A percentile compares a stretch with the other conserved stretches of the same genome.
Conservation (phyloP, 2,888 invertebrate genomes). For the Xestia sexstrigata region DNA sequence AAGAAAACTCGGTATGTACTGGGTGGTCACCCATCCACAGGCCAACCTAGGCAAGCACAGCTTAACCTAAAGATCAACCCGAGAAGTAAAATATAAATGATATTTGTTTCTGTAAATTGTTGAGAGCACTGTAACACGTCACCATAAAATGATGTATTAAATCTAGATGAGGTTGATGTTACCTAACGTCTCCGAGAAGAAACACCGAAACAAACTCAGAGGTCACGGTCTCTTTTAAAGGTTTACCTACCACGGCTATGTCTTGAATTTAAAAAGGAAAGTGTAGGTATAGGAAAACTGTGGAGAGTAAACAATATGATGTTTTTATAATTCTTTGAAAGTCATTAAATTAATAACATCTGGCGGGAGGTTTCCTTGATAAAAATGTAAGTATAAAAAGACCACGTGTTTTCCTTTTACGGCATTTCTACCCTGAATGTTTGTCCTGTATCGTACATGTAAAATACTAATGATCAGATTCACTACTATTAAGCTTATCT, state of each 20-base stretch:
- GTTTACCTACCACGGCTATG: too few relatives aligned
- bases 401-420: not conserved
- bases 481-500: not conserved
- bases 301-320: not conserved
- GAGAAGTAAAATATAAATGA: too few relatives aligned
- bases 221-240: not conserved
- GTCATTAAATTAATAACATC: not conserved
- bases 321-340: not conserved
- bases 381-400: not conserved
- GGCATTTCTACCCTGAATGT: not conserved
- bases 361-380: constrained; percentile 5
- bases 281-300: not conserved
- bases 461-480: not conserved
- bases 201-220: not conserved
- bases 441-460: not conserved
- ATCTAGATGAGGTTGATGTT: not conserved
- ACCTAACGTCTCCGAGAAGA: not conserved
- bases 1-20: too few relatives aligned
- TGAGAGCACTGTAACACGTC: not conserved
- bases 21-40: too few relatives aligned
- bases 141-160: not conserved
- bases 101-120: not conserved
- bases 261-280: not conserved
- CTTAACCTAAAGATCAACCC: too few relatives aligned
- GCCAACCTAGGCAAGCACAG: too few relatives aligned